Evolutionary conservation across 1,140 invertebrate genomes (phyloP).

Genomic region (Cepaea nemoralis): DNA sequence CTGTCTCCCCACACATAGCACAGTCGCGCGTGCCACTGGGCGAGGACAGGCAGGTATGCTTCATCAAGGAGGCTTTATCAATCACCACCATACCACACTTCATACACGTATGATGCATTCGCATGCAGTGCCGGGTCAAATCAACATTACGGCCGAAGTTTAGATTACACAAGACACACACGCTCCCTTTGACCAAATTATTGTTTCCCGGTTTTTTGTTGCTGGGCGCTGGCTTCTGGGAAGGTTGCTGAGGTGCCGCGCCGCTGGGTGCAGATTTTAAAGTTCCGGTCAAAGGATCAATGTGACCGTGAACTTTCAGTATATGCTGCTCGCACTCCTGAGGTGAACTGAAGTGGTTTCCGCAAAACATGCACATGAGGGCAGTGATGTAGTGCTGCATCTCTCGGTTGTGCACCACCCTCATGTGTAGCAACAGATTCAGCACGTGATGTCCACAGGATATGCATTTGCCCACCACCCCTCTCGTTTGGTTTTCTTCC

Average conservation of each 20-base stretch:
- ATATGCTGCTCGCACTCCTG: constrained; percentile 61
- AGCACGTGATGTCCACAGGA: constrained; percentile 55
- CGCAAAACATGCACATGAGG: constrained; percentile 66
- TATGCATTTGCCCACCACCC: constrained; percentile 54
- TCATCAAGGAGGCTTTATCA: constrained; percentile 52
- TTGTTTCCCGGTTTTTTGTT: constrained; percentile 36
- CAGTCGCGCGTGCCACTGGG: constrained; percentile 51
- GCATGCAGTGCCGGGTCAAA: constrained; percentile 64
- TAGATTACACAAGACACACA: constrained; percentile 65
- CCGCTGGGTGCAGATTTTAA: constrained; percentile 22
- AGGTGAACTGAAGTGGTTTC: constrained; percentile 50
- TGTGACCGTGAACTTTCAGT: constrained; percentile 57
- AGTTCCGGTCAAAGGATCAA: constrained; percentile 39
- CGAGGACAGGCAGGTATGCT: constrained; percentile 58
- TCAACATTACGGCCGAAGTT: constrained; percentile 65
- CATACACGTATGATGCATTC: constrained; percentile 63
- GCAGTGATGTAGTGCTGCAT: constrained; percentile 53
- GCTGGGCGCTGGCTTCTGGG: constrained; percentile 32
- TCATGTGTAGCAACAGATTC: constrained; percentile 60
- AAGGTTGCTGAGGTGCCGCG: neutral
- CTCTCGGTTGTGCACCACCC: constrained; percentile 55
- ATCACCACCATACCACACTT: constrained; percentile 67
- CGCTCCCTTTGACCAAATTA: constrained; percentile 56
- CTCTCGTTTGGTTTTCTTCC: constrained; percentile 35
- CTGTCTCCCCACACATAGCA: constrained; percentile 58